phyloP scores from a whole-genome alignment of 2,113 vertebrate genomes.

The Oreotrochilus melanogaster region DNA sequence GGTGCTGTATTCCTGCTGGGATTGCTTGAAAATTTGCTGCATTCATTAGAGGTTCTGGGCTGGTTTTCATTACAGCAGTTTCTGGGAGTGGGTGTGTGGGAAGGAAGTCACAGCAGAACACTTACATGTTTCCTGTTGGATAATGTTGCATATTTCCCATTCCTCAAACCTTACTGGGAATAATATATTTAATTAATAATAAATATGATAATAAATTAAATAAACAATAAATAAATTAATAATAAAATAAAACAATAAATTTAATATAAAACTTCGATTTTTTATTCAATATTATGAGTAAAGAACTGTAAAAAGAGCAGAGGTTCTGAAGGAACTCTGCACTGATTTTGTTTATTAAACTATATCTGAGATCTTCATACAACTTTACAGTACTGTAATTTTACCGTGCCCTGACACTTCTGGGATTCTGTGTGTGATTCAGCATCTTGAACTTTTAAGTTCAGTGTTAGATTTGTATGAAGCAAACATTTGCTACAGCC shows the following conservation, averaged over 20 bases:
- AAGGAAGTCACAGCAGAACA: slow-evolving; percentile 71
- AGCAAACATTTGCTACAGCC: background rate
- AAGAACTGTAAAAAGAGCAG: background rate
- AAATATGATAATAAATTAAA: no score
- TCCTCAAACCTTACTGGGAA: slow-evolving; percentile 40
- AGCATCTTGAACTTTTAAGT: background rate
- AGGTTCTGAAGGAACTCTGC: background rate
- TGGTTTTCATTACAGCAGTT: background rate
- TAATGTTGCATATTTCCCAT: slow-evolving; percentile 67
- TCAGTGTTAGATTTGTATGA: background rate
- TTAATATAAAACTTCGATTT: background rate
- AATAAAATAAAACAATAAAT: background rate
- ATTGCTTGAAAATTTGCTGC: background rate
- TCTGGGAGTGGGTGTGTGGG: slow-evolving; percentile 62
- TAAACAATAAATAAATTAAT: no score
- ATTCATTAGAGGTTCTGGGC: background rate
- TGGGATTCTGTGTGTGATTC: background rate
- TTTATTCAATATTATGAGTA: background rate
- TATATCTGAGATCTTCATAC: background rate
- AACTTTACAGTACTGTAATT: background rate
- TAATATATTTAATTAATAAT: background rate
- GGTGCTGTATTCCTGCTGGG: background rate
- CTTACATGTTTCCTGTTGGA: slow-evolving; percentile 75
- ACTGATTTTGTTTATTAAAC: background rate
- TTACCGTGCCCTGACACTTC: background rate